A percentile compares a stretch with the other conserved stretches of the same genome.
phyloP scores from a whole-genome alignment of 2,113 vertebrate genomes.

The Lutjanus erythropterus region DNA sequence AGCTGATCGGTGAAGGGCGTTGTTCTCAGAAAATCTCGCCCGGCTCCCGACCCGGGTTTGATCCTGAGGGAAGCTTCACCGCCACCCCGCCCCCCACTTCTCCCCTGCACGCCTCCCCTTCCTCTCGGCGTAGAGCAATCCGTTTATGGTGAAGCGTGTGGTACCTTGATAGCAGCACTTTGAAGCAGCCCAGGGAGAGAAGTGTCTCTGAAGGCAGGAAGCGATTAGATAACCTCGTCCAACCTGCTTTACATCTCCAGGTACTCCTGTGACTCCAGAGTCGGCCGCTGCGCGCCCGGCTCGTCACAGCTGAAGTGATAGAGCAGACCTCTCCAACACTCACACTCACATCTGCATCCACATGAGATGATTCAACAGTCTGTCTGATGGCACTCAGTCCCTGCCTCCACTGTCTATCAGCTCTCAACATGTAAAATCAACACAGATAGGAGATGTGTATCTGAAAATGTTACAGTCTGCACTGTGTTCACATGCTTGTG shows the following conservation, averaged over 20 bases:
- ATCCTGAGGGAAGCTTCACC: slow-evolving; percentile 45
- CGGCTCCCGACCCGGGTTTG: slow-evolving; percentile 52
- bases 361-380: slow-evolving; percentile 1
- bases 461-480: background rate
- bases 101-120: too few relatives aligned
- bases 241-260: slow-evolving; percentile 52
- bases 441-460: background rate
- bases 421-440: background rate
- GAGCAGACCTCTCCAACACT: slow-evolving; percentile 9
- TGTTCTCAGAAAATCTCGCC: slow-evolving; percentile 55
- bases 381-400: background rate
- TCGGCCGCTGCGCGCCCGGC: background rate
- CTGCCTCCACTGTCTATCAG: background rate
- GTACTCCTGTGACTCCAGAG: slow-evolving; percentile 29
- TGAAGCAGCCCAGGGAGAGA: slow-evolving; percentile 63
- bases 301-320: slow-evolving; percentile 8
- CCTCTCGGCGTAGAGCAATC: slow-evolving; percentile 44
- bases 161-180: slow-evolving; percentile 63
- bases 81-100: background rate
- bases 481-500: background rate
- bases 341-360: slow-evolving; percentile 17
- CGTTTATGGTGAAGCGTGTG: slow-evolving; percentile 48
- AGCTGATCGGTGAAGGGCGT: slow-evolving; percentile 61
- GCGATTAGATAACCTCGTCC: slow-evolving; percentile 60
- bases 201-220: slow-evolving; percentile 50